phyloP scores from a whole-genome alignment of 2,113 vertebrate genomes.

The Ageneiosus marmoratus region DNA sequence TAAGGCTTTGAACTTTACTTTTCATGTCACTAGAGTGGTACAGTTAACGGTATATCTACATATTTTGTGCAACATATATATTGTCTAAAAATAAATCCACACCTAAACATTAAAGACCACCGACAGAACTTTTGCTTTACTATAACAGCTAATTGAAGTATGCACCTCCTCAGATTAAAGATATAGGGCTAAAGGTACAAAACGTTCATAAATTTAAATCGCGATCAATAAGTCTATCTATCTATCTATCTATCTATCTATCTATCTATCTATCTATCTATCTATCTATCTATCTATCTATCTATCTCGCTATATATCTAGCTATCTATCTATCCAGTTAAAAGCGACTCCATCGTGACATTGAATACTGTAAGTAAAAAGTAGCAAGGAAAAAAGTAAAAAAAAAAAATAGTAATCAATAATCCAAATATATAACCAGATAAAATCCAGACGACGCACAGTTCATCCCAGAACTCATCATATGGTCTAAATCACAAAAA shows the following conservation, averaged over 20 bases:
- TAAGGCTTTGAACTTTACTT: background rate
- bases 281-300: too few species aligned
- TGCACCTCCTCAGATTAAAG: background rate
- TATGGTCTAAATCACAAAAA: background rate
- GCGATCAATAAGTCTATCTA: too few species aligned
- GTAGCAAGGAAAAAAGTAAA: background rate
- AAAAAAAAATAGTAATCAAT: background rate
- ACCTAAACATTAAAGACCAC: background rate
- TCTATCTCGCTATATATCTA: too few species aligned
- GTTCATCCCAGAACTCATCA: background rate
- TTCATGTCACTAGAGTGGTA: background rate
- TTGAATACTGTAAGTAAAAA: background rate
- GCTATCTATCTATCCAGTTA: background rate
- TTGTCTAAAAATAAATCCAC: too few species aligned
- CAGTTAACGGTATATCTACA: too few species aligned
- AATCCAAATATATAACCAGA: background rate
- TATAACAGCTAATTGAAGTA: background rate
- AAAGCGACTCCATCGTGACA: background rate
- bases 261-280: too few species aligned
- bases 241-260: too few species aligned
- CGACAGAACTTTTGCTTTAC: background rate
- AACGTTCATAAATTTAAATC: too few species aligned
- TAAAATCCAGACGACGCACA: conserved; percentile 4
- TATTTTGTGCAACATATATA: background rate
- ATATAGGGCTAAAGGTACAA: too few species aligned